Conservation (phyloP, 2,113 vertebrate species). For the Sorex fumeus region DNA sequence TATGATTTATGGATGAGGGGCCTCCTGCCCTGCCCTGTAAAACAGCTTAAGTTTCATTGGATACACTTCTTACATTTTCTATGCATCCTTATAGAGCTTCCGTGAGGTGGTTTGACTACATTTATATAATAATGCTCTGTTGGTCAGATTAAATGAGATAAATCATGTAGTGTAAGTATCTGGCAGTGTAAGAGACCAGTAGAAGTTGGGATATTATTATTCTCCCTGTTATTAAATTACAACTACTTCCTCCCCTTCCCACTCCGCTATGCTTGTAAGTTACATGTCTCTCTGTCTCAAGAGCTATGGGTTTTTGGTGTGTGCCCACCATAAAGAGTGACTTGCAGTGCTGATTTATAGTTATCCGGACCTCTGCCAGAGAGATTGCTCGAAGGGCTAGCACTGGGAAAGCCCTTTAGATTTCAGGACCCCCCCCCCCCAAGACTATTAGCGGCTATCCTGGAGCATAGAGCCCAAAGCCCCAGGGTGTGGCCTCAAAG, state of each 20-base stretch:
- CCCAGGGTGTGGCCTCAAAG: no score
- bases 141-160: slow-evolving; percentile 31
- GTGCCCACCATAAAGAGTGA: background rate
- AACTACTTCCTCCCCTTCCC: background rate
- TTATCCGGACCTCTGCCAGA: background rate
- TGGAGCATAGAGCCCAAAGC: no score
- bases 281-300: slow-evolving; percentile 1
- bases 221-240: background rate
- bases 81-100: background rate
- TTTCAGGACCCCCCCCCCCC: no score
- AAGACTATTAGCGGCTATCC: no score
- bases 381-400: no score
- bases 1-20: background rate
- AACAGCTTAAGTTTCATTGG: slow-evolving; percentile 1
- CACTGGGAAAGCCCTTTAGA: no score
- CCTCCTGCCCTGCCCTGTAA: background rate
- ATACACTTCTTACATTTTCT: background rate
- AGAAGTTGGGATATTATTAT: slow-evolving; percentile 23
- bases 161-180: background rate
- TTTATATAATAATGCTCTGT: background rate
- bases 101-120: background rate
- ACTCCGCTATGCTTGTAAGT: background rate
- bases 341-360: slow-evolving; percentile 39
- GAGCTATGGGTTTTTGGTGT: slow-evolving; percentile 17
- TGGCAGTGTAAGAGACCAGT: background rate